These are phyloP conservation scores for Thelaira solivaga DNA, from an alignment of 2,888 invertebrate genomes.

Conservation along the genomic window DNA sequence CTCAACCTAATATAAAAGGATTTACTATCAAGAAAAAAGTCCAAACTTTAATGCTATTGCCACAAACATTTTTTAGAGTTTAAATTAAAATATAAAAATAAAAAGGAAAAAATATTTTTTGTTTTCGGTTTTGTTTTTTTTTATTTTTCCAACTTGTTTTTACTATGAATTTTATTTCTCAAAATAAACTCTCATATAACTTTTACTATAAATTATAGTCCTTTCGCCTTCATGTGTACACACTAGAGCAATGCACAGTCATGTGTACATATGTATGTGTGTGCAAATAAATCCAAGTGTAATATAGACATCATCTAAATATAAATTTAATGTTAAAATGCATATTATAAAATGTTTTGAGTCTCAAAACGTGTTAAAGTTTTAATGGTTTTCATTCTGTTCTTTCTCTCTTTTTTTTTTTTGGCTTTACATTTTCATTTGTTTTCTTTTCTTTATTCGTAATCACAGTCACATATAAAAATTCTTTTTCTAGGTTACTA, in stretches of 20 bases:
- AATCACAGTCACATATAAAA: background rate
- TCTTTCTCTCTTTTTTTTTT: background rate
- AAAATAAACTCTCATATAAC: no score
- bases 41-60: no score
- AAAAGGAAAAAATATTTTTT: no score
- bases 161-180: no score
- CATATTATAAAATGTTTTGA: constrained; percentile 42
- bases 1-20: no score
- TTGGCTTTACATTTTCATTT: constrained; percentile 1
- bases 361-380: constrained; percentile 58
- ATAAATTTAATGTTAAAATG: constrained; percentile 13
- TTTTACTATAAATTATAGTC: constrained; percentile 53
- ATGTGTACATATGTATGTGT: constrained; percentile 12
- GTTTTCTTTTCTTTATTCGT: constrained; percentile 4
- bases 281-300: background rate
- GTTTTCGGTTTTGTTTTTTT: background rate
- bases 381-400: constrained; percentile 50
- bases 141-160: background rate
- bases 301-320: constrained; percentile 30
- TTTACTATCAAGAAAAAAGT: no score
- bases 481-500: constrained; percentile 43
- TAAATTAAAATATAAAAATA: no score
- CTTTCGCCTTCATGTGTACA: constrained; percentile 7
- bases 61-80: no score
- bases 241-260: background rate